These are phyloP conservation scores for Picus viridis DNA, from an alignment of 2,797 vertebrate species.

Conservation along the genomic window DNA sequence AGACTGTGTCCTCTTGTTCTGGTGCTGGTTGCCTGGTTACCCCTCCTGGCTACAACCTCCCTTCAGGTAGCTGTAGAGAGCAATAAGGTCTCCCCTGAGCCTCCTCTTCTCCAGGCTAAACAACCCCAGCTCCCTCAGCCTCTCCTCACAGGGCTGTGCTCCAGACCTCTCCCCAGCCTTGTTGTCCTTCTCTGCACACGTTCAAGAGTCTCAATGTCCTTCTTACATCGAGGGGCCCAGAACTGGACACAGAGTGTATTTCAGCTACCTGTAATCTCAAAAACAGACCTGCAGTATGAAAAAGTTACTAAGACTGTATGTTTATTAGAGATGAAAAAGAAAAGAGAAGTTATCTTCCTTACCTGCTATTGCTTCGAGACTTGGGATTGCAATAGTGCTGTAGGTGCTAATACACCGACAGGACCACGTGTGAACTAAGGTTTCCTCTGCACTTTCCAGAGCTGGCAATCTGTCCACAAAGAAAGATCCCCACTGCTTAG, in stretches of 20 bases:
- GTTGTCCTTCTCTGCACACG: too few species aligned
- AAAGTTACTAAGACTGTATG: background rate
- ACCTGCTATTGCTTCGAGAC: constrained; percentile 93
- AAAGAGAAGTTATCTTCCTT: constrained; percentile 34
- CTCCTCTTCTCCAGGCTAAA: too few species aligned
- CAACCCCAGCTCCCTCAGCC: too few species aligned
- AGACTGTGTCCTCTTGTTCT: too few species aligned
- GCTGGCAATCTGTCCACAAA: constrained; percentile 84
- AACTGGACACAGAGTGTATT: background rate
- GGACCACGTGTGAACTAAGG: constrained; percentile 86
- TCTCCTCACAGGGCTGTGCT: too few species aligned
- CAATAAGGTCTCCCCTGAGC: too few species aligned
- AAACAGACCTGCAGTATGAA: background rate
- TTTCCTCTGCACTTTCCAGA: constrained; percentile 80
- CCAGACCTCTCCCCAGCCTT: too few species aligned
- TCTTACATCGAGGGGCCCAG: too few species aligned
- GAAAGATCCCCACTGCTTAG: constrained; percentile 94
- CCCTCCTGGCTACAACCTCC: too few species aligned
- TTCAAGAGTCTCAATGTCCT: too few species aligned
- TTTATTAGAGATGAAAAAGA: background rate
- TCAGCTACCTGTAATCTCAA: background rate
- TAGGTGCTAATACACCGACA: constrained; percentile 90
- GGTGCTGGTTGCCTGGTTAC: too few species aligned
- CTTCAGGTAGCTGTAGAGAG: too few species aligned
- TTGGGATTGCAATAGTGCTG: constrained; percentile 93